Evolutionary conservation across 2,888 invertebrate genomes (phyloP), one percentile per base, ranked within the genome.

Genomic region (Choristoneura rosaceana): DNA sequence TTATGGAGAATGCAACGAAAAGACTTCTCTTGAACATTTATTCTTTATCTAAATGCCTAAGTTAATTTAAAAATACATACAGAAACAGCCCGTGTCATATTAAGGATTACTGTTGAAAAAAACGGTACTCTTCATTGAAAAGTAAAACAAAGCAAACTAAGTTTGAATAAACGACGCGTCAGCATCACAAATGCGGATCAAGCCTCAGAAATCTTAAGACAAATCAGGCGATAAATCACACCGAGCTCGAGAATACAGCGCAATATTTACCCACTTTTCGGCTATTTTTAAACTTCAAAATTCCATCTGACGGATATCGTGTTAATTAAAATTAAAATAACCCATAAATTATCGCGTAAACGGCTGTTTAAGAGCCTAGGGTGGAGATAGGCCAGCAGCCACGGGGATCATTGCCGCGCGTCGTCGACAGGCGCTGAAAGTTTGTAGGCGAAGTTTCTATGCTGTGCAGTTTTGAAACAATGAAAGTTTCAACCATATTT

Each of bases 301-400:
- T 78, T 74, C 76, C 71, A 78, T 76, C 79, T 79, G 77, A 69
- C 75, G 71, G 75, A 78, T 79, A 79, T 80, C 70, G 76, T 79
- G 84, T 85, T 86, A 86, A 87, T 88, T 86, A 87, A 85, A 84
- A 84, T 86, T 82, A 82, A 85, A 87, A 85, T 85, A 81, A 80
- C 80, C 80, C 82, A 86, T 88, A 84, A 87, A 85, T 85, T 87
- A 84, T 85, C 78, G 79, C 79, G 77, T 81, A 81, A 79, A 76
- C 76, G 74, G 74, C 68, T 74, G 76, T 71, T 70, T 64, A 68
- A 41, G 67, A 64, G 64, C 75, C 68, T 64, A 64, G 60, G 71
- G 59, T 74, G 71, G 43, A 55, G 75, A n/a, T 58, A 38, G 68
- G 68, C 47, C n/a, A 64, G 64, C 76, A 77, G 71, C 76, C 63